Evolutionary conservation across 92 coral and sea anemone genomes (phyloP).

Genomic region (Palythoa caribaeorum): DNA sequence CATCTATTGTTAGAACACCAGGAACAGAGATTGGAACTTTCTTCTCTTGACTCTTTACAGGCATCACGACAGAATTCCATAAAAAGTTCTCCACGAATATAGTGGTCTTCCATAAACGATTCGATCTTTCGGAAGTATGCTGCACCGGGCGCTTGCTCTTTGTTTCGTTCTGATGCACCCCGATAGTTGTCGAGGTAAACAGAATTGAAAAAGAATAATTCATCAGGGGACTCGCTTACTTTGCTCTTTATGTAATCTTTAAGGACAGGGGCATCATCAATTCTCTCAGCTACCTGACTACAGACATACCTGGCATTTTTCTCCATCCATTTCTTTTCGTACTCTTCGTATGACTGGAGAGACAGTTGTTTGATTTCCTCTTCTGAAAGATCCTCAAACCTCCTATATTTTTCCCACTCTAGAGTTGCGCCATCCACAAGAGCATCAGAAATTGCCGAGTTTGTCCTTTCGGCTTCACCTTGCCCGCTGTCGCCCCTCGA

Average conservation of each 20-base stretch:
- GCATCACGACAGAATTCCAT: constrained; percentile 57
- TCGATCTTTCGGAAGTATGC: constrained; percentile 50
- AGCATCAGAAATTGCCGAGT: constrained; percentile 53
- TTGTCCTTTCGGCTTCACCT: background rate
- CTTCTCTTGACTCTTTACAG: constrained; percentile 42
- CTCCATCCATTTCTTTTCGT: constrained; percentile 54
- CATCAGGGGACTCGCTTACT: constrained; percentile 39
- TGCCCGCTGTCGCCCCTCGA: no score
- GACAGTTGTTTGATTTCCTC: constrained; percentile 45
- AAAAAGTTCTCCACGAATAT: constrained; percentile 54
- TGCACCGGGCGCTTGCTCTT: constrained; percentile 35
- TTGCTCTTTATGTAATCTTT: constrained; percentile 35
- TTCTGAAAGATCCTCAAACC: constrained; percentile 58
- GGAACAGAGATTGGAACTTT: constrained; percentile 15
- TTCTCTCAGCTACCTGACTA: constrained; percentile 29
- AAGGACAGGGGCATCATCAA: constrained; percentile 44
- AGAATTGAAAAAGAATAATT: constrained; percentile 38
- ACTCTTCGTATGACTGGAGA: constrained; percentile 31
- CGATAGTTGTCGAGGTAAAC: constrained; percentile 6
- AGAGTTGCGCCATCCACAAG: constrained; percentile 37
- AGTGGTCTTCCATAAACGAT: constrained; percentile 37
- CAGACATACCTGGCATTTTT: constrained; percentile 31
- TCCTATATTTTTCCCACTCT: constrained; percentile 20
- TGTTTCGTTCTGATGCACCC: constrained; percentile 26
- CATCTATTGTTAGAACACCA: constrained; percentile 50